These are phyloP conservation scores for Poeciliopsis presidionis DNA, from an alignment of 2,797 vertebrate species.

Conservation along the genomic window DNA sequence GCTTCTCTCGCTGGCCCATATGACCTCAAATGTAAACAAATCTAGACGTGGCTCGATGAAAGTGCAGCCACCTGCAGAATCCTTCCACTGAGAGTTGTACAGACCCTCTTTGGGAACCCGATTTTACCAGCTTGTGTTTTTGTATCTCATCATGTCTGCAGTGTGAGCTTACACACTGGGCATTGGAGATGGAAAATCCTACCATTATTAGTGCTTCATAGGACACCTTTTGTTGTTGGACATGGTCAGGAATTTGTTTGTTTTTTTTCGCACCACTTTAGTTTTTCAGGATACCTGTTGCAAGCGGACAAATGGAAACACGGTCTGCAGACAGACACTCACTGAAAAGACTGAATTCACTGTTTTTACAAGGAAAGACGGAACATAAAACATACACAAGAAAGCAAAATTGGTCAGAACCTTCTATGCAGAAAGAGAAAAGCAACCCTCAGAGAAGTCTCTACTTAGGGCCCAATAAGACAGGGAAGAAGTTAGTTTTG, in stretches of 20 bases:
- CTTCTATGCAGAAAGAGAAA: slow-evolving; percentile 49
- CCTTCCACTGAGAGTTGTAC: slow-evolving; percentile 72
- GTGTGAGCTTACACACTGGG: slow-evolving; percentile 53
- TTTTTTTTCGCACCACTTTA: slow-evolving; percentile 62
- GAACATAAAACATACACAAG: slow-evolving; percentile 57
- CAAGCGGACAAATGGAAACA: slow-evolving; percentile 77
- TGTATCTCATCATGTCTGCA: slow-evolving; percentile 55
- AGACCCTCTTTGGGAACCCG: slow-evolving; percentile 67
- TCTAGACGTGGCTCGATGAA: slow-evolving; percentile 75
- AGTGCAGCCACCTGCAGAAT: slow-evolving; percentile 80
- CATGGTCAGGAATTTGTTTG: slow-evolving; percentile 55
- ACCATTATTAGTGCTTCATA: slow-evolving; percentile 72
- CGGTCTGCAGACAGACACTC: slow-evolving; percentile 55
- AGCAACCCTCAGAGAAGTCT: slow-evolving; percentile 26
- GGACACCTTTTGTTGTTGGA: slow-evolving; percentile 72
- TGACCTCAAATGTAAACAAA: slow-evolving; percentile 81
- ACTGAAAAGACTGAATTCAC: slow-evolving; percentile 44
- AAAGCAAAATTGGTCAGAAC: slow-evolving; percentile 47
- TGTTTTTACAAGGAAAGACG: slow-evolving; percentile 69
- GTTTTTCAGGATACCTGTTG: slow-evolving; percentile 51
- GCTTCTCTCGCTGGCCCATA: slow-evolving; percentile 66
- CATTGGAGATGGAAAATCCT: slow-evolving; percentile 59
- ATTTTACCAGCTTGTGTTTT: slow-evolving; percentile 18
- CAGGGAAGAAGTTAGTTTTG: slow-evolving; percentile 36
- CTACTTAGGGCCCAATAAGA: slow-evolving; percentile 24